Percentiles rank a stretch among this genome's conserved stretches.
phyloP scores from a whole-genome alignment of 2,113 vertebrate species.

The Caretta caretta region DNA sequence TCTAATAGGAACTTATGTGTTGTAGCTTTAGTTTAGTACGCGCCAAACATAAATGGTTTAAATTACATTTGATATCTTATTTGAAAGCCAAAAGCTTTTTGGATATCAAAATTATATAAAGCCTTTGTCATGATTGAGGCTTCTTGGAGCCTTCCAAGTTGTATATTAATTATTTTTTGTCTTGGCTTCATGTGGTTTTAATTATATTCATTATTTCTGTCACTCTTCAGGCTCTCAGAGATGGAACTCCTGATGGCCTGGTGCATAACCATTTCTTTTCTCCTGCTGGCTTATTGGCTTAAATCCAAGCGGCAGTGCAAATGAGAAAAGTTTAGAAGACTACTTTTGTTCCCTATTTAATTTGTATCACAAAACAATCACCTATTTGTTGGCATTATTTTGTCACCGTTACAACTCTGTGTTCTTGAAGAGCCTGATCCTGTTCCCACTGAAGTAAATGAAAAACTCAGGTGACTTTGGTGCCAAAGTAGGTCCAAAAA shows the following conservation, averaged over 20 bases:
- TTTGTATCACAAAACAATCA: conserved; percentile 47
- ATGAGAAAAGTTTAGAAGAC: conserved; percentile 62
- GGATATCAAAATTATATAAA: neutral
- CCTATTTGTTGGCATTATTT: conserved; percentile 22
- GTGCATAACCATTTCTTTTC: conserved; percentile 57
- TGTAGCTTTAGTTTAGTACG: conserved; percentile 5
- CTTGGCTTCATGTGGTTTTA: conserved; percentile 64
- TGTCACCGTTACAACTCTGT: conserved; percentile 21
- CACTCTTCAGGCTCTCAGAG: conserved; percentile 61
- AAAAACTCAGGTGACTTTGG: neutral
- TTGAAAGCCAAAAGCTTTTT: conserved; percentile 51
- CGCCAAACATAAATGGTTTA: neutral
- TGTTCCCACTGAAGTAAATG: neutral
- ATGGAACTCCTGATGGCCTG: conserved; percentile 42
- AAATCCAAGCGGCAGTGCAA: conserved; percentile 63
- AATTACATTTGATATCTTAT: conserved; percentile 38
- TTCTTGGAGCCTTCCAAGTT: conserved; percentile 55
- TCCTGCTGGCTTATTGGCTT: conserved; percentile 57
- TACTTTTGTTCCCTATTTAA: conserved; percentile 62
- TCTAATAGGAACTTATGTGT: conserved; percentile 3
- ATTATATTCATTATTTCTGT: conserved; percentile 72
- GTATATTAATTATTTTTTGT: conserved; percentile 72
- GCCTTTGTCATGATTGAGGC: conserved; percentile 27
- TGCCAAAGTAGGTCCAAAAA: neutral
- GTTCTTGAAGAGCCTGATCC: neutral